phyloP scores from a whole-genome alignment of 30 jellyfish, hydroid and myxozoan species.

The Pelagia noctiluca region DNA sequence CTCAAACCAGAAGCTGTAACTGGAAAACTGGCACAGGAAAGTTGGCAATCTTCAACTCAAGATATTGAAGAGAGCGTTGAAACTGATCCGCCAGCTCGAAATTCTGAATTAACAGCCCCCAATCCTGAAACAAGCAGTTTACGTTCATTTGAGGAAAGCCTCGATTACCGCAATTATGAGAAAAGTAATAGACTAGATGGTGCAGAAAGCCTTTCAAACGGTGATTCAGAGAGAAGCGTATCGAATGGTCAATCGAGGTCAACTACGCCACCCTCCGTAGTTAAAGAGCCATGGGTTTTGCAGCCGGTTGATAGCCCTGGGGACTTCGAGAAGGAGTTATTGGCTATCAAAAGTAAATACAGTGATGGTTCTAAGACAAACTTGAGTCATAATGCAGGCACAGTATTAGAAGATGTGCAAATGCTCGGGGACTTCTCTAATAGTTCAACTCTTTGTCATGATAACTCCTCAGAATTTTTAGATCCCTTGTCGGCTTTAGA shows the following conservation, averaged over 20 bases:
- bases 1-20: background rate
- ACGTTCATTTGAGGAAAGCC: background rate
- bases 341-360: conserved; percentile 40
- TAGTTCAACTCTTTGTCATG: background rate
- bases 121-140: background rate
- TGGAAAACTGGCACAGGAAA: background rate
- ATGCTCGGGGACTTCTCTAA: conserved; percentile 10
- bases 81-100: conserved; percentile 6
- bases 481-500: conserved; percentile 70
- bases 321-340: conserved; percentile 64
- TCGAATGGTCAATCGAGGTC: conserved; percentile 24
- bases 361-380: background rate
- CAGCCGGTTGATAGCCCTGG: conserved; percentile 65
- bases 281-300: conserved; percentile 67
- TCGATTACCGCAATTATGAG: conserved; percentile 36
- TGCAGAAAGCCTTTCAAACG: conserved; percentile 14
- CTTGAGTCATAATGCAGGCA: conserved; percentile 2
- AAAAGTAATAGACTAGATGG: background rate
- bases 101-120: background rate
- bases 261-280: conserved; percentile 31
- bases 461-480: conserved; percentile 5
- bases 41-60: background rate
- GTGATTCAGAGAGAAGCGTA: conserved; percentile 44
- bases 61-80: background rate
- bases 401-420: conserved; percentile 35